phyloP scores from a whole-genome alignment of 2,888 invertebrate species.

The Ceraclea dissimilis region DNA sequence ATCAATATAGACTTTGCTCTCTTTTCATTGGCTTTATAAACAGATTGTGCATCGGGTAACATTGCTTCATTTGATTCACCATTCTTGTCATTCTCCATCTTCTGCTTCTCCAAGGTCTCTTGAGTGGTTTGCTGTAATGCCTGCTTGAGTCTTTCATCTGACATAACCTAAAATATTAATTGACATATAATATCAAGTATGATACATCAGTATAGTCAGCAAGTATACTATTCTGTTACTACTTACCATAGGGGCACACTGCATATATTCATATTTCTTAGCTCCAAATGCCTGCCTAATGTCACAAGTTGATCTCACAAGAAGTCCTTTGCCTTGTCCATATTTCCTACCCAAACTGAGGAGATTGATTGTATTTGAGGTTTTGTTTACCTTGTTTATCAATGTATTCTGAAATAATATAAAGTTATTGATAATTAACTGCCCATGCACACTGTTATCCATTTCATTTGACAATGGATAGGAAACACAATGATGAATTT shows the following conservation, averaged over 20 bases:
- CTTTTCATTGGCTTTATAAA: constrained; percentile 54
- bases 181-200: neutral
- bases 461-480: too few species aligned
- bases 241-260: constrained; percentile 49
- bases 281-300: constrained; percentile 59
- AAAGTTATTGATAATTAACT: constrained; percentile 22
- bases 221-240: too few species aligned
- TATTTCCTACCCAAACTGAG: constrained; percentile 49
- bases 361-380: constrained; percentile 51
- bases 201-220: too few species aligned
- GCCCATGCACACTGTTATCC: too few species aligned
- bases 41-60: constrained; percentile 44
- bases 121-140: constrained; percentile 66
- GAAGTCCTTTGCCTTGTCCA: constrained; percentile 47
- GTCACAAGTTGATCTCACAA: constrained; percentile 54
- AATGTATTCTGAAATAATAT: constrained; percentile 49
- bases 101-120: constrained; percentile 45
- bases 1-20: constrained; percentile 61
- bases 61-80: constrained; percentile 27
- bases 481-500: too few species aligned
- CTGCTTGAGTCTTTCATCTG: constrained; percentile 61
- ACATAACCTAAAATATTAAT: constrained; percentile 48
- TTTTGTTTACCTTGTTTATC: constrained; percentile 45
- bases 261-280: constrained; percentile 61
- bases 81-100: constrained; percentile 31